phyloP scores from a whole-genome alignment of 2,113 vertebrate species.

The Varanus salvator region DNA sequence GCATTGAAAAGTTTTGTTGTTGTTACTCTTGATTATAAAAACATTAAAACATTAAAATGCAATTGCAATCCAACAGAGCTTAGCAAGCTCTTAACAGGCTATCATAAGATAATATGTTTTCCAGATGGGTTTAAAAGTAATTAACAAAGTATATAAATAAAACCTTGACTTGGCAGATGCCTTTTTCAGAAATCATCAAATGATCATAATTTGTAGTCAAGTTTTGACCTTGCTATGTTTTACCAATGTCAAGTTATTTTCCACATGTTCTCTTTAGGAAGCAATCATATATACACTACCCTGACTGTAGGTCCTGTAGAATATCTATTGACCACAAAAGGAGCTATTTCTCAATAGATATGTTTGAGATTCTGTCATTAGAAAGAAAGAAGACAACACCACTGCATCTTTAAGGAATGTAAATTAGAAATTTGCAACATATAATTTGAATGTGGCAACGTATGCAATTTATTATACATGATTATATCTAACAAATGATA shows the following conservation, averaged over 20 bases:
- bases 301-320: neutral
- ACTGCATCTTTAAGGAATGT: neutral
- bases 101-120: constrained; percentile 14
- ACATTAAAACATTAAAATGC: constrained; percentile 33
- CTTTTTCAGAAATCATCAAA: neutral
- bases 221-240: neutral
- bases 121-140: constrained; percentile 28
- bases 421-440: neutral
- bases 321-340: neutral
- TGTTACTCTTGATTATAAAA: constrained; percentile 20
- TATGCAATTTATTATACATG: neutral
- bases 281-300: too few species aligned
- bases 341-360: neutral
- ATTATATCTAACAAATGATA: neutral
- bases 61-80: constrained; percentile 21
- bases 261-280: neutral
- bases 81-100: constrained; percentile 22
- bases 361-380: rapidly evolving
- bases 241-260: neutral
- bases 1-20: neutral
- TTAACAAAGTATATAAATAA: constrained; percentile 20
- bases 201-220: neutral
- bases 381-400: neutral
- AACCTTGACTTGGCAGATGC: constrained; percentile 28
- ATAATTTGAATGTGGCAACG: neutral